These are phyloP conservation scores for Halcyon malimbica DNA, from an alignment of 2,113 vertebrate genomes.

Conservation along the genomic window DNA sequence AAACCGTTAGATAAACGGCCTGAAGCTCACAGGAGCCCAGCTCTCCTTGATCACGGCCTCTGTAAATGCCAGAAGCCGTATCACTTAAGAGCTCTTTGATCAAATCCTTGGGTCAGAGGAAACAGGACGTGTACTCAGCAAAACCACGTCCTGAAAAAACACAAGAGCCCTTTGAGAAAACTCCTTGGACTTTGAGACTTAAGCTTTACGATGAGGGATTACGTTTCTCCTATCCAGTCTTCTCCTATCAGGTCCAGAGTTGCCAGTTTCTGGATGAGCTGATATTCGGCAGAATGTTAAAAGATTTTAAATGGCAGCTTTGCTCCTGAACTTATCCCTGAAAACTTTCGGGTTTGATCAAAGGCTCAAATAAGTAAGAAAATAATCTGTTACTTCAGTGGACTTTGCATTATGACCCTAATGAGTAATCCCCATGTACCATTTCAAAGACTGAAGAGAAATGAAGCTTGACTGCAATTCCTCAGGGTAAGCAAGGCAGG, in stretches of 20 bases:
- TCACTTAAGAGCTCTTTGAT: neutral
- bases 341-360: neutral
- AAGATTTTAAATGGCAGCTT: neutral
- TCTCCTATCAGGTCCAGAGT: neutral
- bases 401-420: neutral
- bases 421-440: neutral
- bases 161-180: neutral
- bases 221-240: neutral
- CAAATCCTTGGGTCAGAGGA: neutral
- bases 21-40: neutral
- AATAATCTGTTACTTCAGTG: neutral
- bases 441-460: neutral
- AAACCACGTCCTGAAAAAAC: neutral
- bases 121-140: neutral
- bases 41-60: neutral
- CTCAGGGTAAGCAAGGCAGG: neutral
- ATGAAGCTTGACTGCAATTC: rapidly evolving
- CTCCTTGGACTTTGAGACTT: neutral
- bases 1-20: neutral
- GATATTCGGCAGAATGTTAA: rapidly evolving
- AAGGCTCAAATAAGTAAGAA: neutral
- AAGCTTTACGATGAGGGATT: neutral
- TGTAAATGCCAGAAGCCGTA: neutral
- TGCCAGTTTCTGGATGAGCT: neutral
- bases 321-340: neutral